Evolutionary conservation across 2,797 vertebrate genomes (phyloP).

Genomic region (Potorous gilbertii): DNA sequence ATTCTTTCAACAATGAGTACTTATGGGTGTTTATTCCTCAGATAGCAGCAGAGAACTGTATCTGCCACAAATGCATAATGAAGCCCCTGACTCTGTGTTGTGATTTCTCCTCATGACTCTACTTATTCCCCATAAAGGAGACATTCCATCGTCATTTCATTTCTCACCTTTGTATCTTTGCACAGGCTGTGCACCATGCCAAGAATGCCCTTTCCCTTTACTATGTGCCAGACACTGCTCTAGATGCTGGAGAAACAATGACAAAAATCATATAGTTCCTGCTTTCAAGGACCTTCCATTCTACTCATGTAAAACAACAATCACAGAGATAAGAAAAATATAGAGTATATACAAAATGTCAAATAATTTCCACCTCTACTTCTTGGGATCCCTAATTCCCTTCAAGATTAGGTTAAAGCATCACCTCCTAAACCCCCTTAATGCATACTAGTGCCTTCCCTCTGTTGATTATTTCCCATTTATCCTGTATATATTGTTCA

Average conservation of each 20-base stretch:
- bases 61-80: neutral
- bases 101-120: neutral
- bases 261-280: neutral
- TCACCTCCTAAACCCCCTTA: neutral
- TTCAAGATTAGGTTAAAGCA: neutral
- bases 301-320: neutral
- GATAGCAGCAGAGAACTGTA: neutral
- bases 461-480: neutral
- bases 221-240: neutral
- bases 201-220: neutral
- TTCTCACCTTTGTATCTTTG: neutral
- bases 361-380: neutral
- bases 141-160: neutral
- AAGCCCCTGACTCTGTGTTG: neutral
- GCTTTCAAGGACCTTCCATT: neutral
- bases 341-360: neutral
- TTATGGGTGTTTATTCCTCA: neutral
- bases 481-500: neutral
- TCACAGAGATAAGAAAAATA: neutral
- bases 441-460: neutral
- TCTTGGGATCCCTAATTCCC: neutral
- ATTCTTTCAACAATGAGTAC: neutral
- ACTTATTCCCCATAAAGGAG: neutral
- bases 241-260: neutral
- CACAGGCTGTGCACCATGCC: neutral